These are phyloP conservation scores for Pseudomugil gertrudae DNA, from an alignment of 2,797 vertebrate genomes.

Conservation along the genomic window DNA sequence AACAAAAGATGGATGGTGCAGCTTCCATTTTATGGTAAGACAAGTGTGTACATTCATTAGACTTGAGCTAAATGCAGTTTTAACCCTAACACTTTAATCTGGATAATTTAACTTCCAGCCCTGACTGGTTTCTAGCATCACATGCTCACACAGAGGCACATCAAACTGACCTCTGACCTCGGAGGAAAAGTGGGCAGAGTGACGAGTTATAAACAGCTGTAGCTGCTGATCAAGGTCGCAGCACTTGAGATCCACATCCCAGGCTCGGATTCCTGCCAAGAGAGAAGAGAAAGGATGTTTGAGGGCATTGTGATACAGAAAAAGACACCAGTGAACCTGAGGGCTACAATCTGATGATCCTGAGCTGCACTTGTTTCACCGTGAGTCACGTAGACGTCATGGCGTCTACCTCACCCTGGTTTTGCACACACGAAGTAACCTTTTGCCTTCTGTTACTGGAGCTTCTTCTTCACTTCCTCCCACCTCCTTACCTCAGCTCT, in stretches of 20 bases:
- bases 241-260: conserved; percentile 86
- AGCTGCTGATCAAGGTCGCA: conserved; percentile 92
- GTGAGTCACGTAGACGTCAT: not conserved
- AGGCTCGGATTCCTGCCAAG: conserved; percentile 90
- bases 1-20: not conserved
- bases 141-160: not conserved
- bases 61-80: not conserved
- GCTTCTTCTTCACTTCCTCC: conserved; percentile 2
- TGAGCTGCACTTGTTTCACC: not conserved
- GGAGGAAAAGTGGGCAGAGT: conserved; percentile 95
- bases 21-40: not conserved
- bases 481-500: not conserved
- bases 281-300: conserved; percentile 26
- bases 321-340: not conserved
- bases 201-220: conserved; percentile 91
- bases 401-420: not conserved
- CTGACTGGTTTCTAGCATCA: conserved; percentile 2
- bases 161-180: conserved; percentile 93
- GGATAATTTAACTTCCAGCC: too few relatives aligned
- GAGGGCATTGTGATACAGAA: conserved; percentile 7
- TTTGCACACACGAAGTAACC: conserved; percentile 18
- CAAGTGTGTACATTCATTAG: not conserved
- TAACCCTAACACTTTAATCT: too few relatives aligned
- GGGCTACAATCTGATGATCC: not conserved
- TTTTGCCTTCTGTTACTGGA: conserved; percentile 40